Evolutionary conservation across 2,113 vertebrate genomes (phyloP).

Genomic region (Scatophagus argus): DNA sequence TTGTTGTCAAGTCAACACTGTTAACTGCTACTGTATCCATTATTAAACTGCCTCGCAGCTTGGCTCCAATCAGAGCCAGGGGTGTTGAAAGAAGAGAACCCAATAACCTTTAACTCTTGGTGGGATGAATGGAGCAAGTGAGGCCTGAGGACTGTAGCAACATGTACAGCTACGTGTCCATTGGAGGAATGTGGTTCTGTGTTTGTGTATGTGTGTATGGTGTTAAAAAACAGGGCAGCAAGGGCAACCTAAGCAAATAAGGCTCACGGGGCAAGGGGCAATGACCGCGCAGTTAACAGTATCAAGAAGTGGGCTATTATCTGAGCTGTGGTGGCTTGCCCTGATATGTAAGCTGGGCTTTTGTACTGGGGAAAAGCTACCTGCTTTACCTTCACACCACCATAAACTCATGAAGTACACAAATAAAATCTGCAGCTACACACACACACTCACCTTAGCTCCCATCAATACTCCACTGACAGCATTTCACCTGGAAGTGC

Average conservation of each 20-base stretch:
- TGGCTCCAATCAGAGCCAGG: constrained; percentile 70
- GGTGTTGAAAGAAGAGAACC: constrained; percentile 61
- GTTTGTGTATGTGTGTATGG: constrained; percentile 27
- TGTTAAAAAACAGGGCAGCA: constrained; percentile 56
- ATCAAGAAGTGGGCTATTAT: constrained; percentile 51
- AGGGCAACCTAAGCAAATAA: constrained; percentile 64
- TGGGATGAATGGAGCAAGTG: constrained; percentile 6
- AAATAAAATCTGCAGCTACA: constrained; percentile 4
- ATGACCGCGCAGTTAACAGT: constrained; percentile 62
- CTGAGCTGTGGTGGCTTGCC: constrained; percentile 31
- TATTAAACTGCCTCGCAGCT: constrained; percentile 67
- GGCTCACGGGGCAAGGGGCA: constrained; percentile 66
- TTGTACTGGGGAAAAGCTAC: constrained; percentile 16
- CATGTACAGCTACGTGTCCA: constrained; percentile 18
- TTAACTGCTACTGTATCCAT: constrained; percentile 69
- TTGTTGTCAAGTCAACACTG: constrained; percentile 64
- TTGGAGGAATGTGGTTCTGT: constrained; percentile 10
- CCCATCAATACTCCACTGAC: constrained; percentile 48
- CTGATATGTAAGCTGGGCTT: constrained; percentile 17
- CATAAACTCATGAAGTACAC: constrained; percentile 26
- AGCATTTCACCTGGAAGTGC: constrained; percentile 43
- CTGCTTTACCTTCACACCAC: constrained; percentile 22
- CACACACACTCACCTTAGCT: constrained; percentile 30
- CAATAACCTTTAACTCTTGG: constrained; percentile 59
- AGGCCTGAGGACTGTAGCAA: constrained; percentile 29